A percentile compares a stretch with the other conserved stretches of the same genome.
These are phyloP conservation scores for Lithophane leautieri DNA, from an alignment of 2,888 invertebrate genomes.

Conservation along the genomic window DNA sequence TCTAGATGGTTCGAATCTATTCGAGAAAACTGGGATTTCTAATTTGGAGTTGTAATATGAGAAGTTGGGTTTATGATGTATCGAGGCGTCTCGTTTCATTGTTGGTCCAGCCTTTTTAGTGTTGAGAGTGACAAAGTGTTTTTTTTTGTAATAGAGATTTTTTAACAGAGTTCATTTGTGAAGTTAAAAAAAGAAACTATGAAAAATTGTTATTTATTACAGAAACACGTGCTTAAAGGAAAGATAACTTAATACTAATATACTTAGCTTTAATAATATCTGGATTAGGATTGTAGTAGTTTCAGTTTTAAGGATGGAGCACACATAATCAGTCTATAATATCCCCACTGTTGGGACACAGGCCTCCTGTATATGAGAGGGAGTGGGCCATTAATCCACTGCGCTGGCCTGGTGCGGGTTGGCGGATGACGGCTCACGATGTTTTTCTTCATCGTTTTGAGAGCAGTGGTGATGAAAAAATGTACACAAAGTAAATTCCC, in stretches of 20 bases:
- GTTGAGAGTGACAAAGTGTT: slow-evolving; percentile 34
- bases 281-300: background rate
- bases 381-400: background rate
- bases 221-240: background rate
- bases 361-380: background rate
- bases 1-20: slow-evolving; percentile 11
- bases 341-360: background rate
- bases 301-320: background rate
- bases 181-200: background rate
- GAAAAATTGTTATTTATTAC: background rate
- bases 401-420: background rate
- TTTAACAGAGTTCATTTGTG: background rate
- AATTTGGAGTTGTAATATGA: slow-evolving; percentile 39
- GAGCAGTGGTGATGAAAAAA: background rate
- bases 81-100: slow-evolving; percentile 30
- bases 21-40: slow-evolving; percentile 1
- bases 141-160: background rate
- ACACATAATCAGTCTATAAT: background rate
- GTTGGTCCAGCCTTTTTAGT: slow-evolving; percentile 57
- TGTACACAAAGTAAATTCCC: background rate
- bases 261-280: too few relatives aligned
- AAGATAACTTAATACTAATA: background rate
- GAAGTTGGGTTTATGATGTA: slow-evolving; percentile 38
- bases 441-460: background rate
- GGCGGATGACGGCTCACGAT: background rate